Base-by-base conservation (phyloP, 2,888 invertebrate genomes). In the Erpobdella octoculata region DNA sequence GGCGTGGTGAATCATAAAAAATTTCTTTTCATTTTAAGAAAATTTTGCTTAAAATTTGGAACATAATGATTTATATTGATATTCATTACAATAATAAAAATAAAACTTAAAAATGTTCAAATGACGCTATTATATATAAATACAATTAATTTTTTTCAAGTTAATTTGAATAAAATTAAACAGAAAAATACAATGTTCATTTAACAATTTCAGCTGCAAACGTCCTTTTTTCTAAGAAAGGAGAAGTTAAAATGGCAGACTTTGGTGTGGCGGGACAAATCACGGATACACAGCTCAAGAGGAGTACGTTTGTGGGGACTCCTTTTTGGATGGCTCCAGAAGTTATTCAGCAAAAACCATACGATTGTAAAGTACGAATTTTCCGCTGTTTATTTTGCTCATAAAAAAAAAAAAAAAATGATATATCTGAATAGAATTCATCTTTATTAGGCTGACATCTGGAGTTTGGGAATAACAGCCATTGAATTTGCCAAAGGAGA, bases 251-350 rank as follows among this genome's bases (percentile, higher is more conserved):
- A 84, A 85, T 98, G 78, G 97, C 97, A 21, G 84, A 83, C 74
- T 83, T 83, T 77, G 83, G 83, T 37, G 83, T 83, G 21, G 83
- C 83, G 12, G 83, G 83, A 64, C 83, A 83, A 75, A 77, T 83
- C 41, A 83, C 83, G 5, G 80, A 79, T 73, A 83, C 83, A 18
- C 81, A 84, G 64, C 92, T 91, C 85, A 94, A 94, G 85, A 86
- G 94, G 74, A 92, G 92, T 85, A 95, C 94, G 65, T 95, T 95
- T 85, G 94, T 95, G 58, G 95, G 93, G 31, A 94, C 93, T 46
- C 93, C 93, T 0, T 94, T 93, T 84, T 94, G 93, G 93, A 95
- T 94, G 93, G 93, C 93, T 66, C 94, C 94, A 0, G 94, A 94
- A 78, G 92, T 94, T 71, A 95, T 95, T 79, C 93, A 93, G 84